Evolutionary conservation across 2,888 invertebrate genomes (phyloP), one percentile per base, ranked within the genome.

Genomic region (Amiota communis): DNA sequence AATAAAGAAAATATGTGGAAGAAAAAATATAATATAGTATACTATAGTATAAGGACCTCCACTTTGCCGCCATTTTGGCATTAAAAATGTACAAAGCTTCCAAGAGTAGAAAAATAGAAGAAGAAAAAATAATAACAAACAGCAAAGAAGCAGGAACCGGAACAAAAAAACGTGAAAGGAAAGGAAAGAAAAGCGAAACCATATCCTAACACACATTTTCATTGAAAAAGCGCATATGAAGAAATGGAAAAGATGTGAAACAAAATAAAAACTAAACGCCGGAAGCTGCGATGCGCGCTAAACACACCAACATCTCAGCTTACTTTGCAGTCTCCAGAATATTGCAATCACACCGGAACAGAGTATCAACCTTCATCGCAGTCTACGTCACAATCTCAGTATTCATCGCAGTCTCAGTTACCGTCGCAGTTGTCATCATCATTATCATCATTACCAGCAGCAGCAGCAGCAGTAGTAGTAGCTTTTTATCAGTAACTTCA

Each of bases 121-220:
- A 70, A n/a, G n/a, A n/a, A 57, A 23, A 72, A 67, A 57, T 61
- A 46, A 69, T 57, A 56, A 57, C 13, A 48, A 47, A 71, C 20
- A 56, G 56, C 63, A 57, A 64, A 70, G 72, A 57, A 72, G 63
- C 46, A 74, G 49, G 72, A 72, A 72, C 23, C 23, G 23, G 23
- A 23, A 23, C 23, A 65, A 56, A 47, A 51, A 57, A 15, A 57
- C 47, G n/a, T 48, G 48, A 67, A 72, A 67, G 36, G 23, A 63
- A 20, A 85, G 82, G 23, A 23, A 23, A 23, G 83, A 85, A 85
- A 83, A 83, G 85, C 83, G 83, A 83, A 84, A 85, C 81, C 81
- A 83, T 84, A 79, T 83, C 80, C 87, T 85, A 80, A 78, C 80
- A 80, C 78, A 81, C 77, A 74, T 75, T 72, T 77, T 74, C 79